A percentile compares a stretch with the other conserved stretches of the same genome.
phyloP scores from a whole-genome alignment of 2,113 vertebrate species.

The Machaerirhynchus nigripectus region DNA sequence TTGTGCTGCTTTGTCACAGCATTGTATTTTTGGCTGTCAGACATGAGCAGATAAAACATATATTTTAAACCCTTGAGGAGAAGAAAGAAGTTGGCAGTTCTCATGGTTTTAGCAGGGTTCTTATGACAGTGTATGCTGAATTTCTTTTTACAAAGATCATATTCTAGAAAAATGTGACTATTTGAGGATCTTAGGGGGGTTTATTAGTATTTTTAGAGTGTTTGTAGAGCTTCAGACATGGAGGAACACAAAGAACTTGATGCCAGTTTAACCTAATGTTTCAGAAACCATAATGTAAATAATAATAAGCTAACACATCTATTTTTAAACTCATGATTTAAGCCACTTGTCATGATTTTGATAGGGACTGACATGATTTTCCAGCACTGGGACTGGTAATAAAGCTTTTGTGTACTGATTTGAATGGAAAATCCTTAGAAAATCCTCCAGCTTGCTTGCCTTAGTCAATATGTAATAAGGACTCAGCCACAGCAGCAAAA shows the following conservation, averaged over 20 bases:
- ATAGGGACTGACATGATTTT: constrained; percentile 17
- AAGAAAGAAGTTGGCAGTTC: background rate
- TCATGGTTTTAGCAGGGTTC: background rate
- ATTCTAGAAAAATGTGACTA: background rate
- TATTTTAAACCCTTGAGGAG: background rate
- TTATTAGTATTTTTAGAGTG: constrained; percentile 21
- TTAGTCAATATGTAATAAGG: constrained; percentile 15
- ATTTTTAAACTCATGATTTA: constrained; percentile 30
- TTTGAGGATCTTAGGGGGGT: background rate
- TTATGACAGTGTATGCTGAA: background rate
- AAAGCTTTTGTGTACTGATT: constrained; percentile 30
- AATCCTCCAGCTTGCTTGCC: constrained; percentile 9
- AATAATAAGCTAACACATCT: constrained; percentile 25
- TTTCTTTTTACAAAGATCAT: background rate
- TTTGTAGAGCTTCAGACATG: background rate
- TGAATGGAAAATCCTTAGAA: constrained; percentile 49
- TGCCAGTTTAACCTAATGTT: constrained; percentile 28
- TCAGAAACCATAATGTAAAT: constrained; percentile 32
- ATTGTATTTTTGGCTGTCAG: background rate
- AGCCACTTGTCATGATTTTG: constrained; percentile 39
- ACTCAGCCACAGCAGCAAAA: background rate
- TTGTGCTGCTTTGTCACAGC: background rate
- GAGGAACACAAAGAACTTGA: background rate
- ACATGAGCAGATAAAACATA: background rate
- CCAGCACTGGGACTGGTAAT: background rate